Base-by-base conservation (phyloP, 2,113 vertebrate species). In the Ahaetulla prasina region DNA sequence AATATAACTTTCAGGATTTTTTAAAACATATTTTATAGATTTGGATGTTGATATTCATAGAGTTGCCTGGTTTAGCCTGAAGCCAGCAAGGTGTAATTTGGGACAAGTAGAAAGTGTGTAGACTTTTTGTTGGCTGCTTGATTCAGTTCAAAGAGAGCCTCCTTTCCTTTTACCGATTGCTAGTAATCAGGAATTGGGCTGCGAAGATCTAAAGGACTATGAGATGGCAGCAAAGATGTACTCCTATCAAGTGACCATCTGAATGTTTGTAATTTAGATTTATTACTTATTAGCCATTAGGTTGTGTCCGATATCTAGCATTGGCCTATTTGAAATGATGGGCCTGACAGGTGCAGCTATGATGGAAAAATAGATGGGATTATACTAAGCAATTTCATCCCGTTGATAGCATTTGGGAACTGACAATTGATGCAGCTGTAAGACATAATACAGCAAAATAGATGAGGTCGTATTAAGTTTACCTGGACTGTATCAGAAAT, bases 51-150 rank as follows among this genome's bases (percentile, higher is more conserved):
- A 87, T 54, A 85, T 88, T 39, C 30, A 22, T 49, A 84, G 30
- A 63, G 52, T 93, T 2, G 5, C 0, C 0, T 23, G 52, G 80
- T 49, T 55, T 94, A 53, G 87, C 55, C 35, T 30, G 27, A 14
- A 85, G 54, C 23, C 27, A 94, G 47, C 16, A 16, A 92, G 89
- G 23, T 93, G 95, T 94, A 94, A 95, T 93, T 92, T 88, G 94
- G 85, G 93, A 23, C 90, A 92, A 87, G 89, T 92, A 86, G 94
- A 95, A 16, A 95, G 86, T 49, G 86, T 88, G 27, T 22, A 53
- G 68, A 39, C 27, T 91, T 95, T 90, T 87, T 91, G 85, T 91
- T 88, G 95, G 90, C 85, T 84, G 50, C 45, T 85, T 85, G 92
- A 86, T 92, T 92, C 57, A 0, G 0, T 91, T 87, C 87, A 50